Base-by-base conservation (phyloP, 2,113 vertebrate genomes). In the Lagopus leucura region DNA sequence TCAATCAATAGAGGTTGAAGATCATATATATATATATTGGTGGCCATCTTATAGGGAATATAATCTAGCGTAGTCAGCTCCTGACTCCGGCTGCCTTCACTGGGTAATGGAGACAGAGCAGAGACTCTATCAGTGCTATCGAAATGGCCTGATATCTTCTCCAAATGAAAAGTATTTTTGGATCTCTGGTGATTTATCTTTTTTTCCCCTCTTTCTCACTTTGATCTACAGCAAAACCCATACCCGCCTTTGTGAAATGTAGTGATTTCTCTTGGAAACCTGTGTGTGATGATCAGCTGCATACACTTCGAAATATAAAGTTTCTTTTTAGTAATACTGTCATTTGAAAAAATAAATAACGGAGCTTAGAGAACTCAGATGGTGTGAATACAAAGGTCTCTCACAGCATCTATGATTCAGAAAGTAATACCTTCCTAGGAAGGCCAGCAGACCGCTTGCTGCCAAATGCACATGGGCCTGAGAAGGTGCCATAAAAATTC, bases 1-100 rank as follows among this genome's bases (percentile, higher is more conserved):
- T 98, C 98, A 98, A 99, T 99, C 99, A 99, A 99, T 98, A 98
- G 98, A 98, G 98, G 99, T 98, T 98, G 98, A 98, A 98, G 98
- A 99, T 99, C 98, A 98, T 98, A 98, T 98, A 98, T 98, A 98
- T 98, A 98, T 97, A 97, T 97, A 97, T 97, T 77, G 97, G 96
- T 98, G 98, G 97, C 98, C 96, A 97, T 98, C 98, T 98, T 98
- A 98, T 98, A 96, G 97, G 96, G 98, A 98, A 98, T 98, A 98
- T 98, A 98, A 98, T 98, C 98, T 98, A 93, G 95, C 18, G 94
- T 75, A 80, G 98, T 97, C 97, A 97, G 96, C 98, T 98, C 77
- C 95, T 94, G 96, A 88, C 97, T 98, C 96, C 82, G 86, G 96
- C 98, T 97, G 98, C 97, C 96, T 96, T 97, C 96, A 82, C 91